These are phyloP conservation scores for Drosophila affinis DNA, from an alignment of 2,888 invertebrate genomes.

Conservation along the genomic window DNA sequence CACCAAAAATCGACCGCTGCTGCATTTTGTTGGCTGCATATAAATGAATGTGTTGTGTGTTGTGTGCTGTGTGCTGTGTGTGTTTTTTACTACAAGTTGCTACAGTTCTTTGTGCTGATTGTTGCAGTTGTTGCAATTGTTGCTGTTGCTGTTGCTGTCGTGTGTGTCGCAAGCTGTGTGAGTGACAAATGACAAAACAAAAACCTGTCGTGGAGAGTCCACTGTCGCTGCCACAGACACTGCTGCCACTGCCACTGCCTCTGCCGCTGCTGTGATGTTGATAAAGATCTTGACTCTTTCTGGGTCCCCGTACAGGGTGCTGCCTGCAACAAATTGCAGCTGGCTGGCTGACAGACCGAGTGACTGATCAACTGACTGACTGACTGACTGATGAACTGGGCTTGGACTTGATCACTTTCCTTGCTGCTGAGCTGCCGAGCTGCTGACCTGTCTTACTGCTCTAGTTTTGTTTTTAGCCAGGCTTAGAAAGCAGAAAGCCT, in stretches of 20 bases:
- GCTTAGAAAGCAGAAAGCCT: slow-evolving; percentile 58
- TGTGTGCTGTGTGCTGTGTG: slow-evolving; percentile 40
- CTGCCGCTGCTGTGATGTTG: slow-evolving; percentile 56
- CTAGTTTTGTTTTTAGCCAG: slow-evolving; percentile 52
- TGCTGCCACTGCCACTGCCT: slow-evolving; percentile 30
- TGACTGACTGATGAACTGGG: background rate
- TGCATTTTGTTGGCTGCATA: slow-evolving; percentile 78
- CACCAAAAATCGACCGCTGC: slow-evolving; percentile 73
- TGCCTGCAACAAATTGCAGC: slow-evolving; percentile 74
- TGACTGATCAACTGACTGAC: slow-evolving; percentile 15
- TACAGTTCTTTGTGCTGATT: slow-evolving; percentile 58
- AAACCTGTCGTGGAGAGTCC: slow-evolving; percentile 83
- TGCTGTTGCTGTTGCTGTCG: slow-evolving; percentile 50
- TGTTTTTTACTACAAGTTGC: slow-evolving; percentile 21
- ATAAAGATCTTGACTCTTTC: slow-evolving; percentile 68
- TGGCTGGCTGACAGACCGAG: slow-evolving; percentile 33
- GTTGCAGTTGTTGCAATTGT: slow-evolving; percentile 66
- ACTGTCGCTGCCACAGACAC: slow-evolving; percentile 17
- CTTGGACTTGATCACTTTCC: slow-evolving; percentile 2
- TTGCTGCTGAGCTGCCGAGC: background rate
- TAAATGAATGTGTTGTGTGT: slow-evolving; percentile 69
- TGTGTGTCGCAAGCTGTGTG: slow-evolving; percentile 80
- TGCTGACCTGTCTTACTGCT: slow-evolving; percentile 64
- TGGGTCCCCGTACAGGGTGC: slow-evolving; percentile 69
- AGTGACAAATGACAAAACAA: slow-evolving; percentile 84